These are phyloP conservation scores for Eurois occulta DNA, from an alignment of 2,888 invertebrate genomes.

Conservation along the genomic window DNA sequence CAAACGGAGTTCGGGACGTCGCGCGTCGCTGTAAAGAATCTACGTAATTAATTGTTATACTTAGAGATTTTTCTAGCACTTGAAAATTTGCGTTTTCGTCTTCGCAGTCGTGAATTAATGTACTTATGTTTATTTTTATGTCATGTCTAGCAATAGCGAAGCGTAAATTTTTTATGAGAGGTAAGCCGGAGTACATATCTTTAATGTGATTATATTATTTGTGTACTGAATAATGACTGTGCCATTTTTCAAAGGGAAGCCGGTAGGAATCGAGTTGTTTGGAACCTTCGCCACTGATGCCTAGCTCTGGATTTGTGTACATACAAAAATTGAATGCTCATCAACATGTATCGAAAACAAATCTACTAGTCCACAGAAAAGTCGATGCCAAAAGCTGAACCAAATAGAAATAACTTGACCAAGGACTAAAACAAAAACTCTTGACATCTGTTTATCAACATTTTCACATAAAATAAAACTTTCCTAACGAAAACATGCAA, in stretches of 20 bases:
- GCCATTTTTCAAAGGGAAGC: no score
- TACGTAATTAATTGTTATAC: not conserved
- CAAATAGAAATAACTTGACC: slow-evolving; percentile 1
- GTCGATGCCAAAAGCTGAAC: not conserved
- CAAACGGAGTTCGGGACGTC: not conserved
- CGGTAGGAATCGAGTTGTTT: no score
- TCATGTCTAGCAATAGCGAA: no score
- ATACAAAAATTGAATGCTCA: not conserved
- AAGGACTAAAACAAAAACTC: not conserved
- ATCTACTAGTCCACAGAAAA: not conserved
- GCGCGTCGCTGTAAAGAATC: not conserved
- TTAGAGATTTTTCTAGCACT: not conserved
- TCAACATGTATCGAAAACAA: not conserved
- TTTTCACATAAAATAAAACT: not conserved
- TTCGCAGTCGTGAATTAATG: not conserved
- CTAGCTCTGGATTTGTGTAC: not conserved
- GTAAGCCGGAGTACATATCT: no score
- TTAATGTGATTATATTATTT: no score
- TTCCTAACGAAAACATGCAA: slow-evolving; percentile 12
- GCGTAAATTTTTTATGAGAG: no score
- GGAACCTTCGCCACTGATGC: no score
- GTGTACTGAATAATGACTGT: no score
- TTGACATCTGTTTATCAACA: slow-evolving; percentile 13
- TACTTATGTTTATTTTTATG: not conserved
- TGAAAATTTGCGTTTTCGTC: not conserved